These are phyloP conservation scores for Drosophila pectinifera DNA, from an alignment of 1,140 invertebrate species.

Conservation along the genomic window DNA sequence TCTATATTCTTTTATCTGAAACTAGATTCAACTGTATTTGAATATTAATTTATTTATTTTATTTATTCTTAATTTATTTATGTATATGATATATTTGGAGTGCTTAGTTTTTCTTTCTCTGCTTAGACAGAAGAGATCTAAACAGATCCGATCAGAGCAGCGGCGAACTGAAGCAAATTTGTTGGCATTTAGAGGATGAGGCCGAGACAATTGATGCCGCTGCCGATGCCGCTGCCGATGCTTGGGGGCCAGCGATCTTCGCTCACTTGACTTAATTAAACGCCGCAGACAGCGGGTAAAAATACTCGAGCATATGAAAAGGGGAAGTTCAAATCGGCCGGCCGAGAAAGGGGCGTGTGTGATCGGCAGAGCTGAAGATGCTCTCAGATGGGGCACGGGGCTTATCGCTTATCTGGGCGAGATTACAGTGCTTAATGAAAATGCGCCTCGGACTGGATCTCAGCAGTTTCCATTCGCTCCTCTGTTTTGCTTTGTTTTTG, in stretches of 20 bases:
- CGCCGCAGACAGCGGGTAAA: conserved; percentile 51
- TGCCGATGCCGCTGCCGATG: conserved; percentile 28
- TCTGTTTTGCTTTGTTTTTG: conserved; percentile 2
- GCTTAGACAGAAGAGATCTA: conserved; percentile 15
- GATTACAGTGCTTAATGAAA: conserved; percentile 47
- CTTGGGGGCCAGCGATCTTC: conserved; percentile 68
- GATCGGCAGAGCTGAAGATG: conserved; percentile 55
- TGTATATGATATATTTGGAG: too few relatives aligned
- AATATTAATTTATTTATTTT: too few relatives aligned
- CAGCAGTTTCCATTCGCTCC: conserved; percentile 16
- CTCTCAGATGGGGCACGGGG: conserved; percentile 17
- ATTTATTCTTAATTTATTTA: too few relatives aligned
- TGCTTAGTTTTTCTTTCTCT: conserved; percentile 4
- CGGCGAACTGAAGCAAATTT: conserved; percentile 54
- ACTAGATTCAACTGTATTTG: too few relatives aligned
- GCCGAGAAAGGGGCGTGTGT: conserved; percentile 49
- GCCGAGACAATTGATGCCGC: conserved; percentile 50
- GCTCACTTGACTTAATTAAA: conserved; percentile 83
- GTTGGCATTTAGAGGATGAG: conserved; percentile 73
- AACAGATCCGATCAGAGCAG: conserved; percentile 21
- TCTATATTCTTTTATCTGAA: too few relatives aligned
- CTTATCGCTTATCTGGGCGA: conserved; percentile 68
- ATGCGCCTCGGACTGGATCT: conserved; percentile 34
- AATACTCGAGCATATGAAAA: conserved; percentile 51
- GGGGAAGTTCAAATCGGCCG: conserved; percentile 48